Percentiles rank a stretch among this genome's conserved stretches.
Evolutionary conservation across 1,140 invertebrate species (phyloP).

Genomic region (Hestina assimilis): DNA sequence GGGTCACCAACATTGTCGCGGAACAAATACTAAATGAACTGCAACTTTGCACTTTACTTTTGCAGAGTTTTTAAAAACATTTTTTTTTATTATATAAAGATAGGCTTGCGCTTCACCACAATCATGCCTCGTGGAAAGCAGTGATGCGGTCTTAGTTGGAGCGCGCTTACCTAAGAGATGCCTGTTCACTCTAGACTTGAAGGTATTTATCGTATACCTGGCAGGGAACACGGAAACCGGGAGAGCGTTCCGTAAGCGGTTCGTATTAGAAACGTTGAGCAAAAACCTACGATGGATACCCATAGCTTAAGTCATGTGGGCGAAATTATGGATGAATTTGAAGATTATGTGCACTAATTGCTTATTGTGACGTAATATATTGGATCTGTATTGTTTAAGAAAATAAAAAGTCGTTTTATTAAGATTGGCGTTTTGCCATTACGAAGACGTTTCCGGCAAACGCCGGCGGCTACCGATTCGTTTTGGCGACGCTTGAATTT

Average conservation of each 20-base stretch:
- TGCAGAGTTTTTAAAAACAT: no score
- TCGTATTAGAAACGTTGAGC: no score
- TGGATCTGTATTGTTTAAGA: conserved; percentile 40
- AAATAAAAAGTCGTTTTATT: conserved; percentile 52
- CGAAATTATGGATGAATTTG: conserved; percentile 30
- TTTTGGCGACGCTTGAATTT: conserved; percentile 56
- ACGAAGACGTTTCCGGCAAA: conserved; percentile 56
- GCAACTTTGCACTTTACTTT: neutral
- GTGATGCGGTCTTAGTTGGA: no score
- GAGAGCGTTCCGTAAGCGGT: no score
- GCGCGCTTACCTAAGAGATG: neutral
- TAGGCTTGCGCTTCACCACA: no score
- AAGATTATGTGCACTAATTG: conserved; percentile 32
- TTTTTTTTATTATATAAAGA: no score
- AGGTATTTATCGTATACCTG: no score
- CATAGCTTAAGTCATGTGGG: no score
- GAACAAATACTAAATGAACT: conserved; percentile 27
- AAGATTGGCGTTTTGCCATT: conserved; percentile 63
- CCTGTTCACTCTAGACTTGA: neutral
- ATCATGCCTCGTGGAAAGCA: no score
- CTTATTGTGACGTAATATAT: conserved; percentile 23
- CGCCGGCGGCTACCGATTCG: conserved; percentile 50
- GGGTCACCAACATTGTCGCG: conserved; percentile 59
- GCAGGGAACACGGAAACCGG: no score
- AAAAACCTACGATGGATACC: no score